Percentiles rank a stretch among this genome's conserved stretches.
Evolutionary conservation across 2,797 vertebrate genomes (phyloP).

Genomic region (Tinamus major): DNA sequence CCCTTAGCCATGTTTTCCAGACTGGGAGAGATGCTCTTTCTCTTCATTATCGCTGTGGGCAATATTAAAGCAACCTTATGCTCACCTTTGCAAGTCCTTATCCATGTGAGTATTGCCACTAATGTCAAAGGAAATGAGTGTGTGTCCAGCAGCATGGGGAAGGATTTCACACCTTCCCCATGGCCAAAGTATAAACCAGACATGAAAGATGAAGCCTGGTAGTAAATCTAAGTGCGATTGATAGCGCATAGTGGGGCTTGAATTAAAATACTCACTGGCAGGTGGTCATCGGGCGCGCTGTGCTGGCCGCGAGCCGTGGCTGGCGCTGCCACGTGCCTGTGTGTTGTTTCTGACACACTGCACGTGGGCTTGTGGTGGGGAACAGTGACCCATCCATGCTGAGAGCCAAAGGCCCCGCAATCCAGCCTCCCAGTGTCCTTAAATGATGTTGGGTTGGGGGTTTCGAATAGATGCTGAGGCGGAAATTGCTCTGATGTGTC

Average conservation of each 20-base stretch:
- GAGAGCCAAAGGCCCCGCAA: neutral
- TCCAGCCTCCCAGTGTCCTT: neutral
- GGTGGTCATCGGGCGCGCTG: neutral
- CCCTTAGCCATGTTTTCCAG: neutral
- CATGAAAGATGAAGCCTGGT: neutral
- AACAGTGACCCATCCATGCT: neutral
- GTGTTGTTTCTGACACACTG: neutral
- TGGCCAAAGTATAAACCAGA: neutral
- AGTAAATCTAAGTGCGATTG: neutral
- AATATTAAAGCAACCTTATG: neutral
- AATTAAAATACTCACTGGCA: conserved; percentile 44
- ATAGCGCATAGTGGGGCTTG: neutral
- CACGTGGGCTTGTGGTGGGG: neutral
- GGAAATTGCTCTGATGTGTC: neutral
- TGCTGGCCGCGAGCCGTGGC: neutral
- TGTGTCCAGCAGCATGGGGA: neutral
- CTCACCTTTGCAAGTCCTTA: neutral
- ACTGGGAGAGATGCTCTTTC: neutral
- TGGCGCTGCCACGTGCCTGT: neutral
- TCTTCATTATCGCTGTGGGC: neutral
- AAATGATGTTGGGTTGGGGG: neutral
- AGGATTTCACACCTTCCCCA: neutral
- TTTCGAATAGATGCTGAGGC: neutral
- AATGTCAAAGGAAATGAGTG: neutral
- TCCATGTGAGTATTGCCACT: neutral